phyloP scores from a whole-genome alignment of 1,140 invertebrate species.

The Bursaphelenchus mucronatus region DNA sequence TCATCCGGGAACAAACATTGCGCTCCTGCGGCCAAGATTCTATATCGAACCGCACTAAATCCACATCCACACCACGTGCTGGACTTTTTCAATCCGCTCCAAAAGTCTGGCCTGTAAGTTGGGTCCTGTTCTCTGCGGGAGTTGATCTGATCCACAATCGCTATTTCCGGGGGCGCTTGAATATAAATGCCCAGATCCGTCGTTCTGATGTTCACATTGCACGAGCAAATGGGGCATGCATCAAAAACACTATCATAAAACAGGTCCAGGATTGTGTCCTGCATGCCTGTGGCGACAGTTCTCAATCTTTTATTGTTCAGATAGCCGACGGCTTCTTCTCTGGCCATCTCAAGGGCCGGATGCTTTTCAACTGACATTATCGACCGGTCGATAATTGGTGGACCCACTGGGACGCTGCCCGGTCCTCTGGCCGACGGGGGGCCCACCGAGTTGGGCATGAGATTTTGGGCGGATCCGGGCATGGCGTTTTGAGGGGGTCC shows the following conservation, averaged over 20 bases:
- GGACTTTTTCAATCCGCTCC: not conserved
- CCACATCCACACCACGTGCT: conserved; percentile 11
- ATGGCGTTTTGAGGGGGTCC: too few relatives aligned
- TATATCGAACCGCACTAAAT: conserved; percentile 50
- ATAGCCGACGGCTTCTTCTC: too few relatives aligned
- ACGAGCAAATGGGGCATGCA: conserved; percentile 49
- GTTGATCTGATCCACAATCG: conserved; percentile 23
- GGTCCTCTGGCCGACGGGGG: too few relatives aligned
- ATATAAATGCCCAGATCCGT: conserved; percentile 42
- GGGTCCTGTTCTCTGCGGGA: conserved; percentile 27
- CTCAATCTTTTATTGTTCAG: too few relatives aligned
- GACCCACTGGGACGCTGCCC: too few relatives aligned
- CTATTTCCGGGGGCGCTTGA: conserved; percentile 12
- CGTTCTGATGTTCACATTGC: conserved; percentile 44
- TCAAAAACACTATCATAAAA: conserved; percentile 48
- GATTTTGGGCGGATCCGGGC: too few relatives aligned
- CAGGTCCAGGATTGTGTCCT: conserved; percentile 44
- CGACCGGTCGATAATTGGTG: too few relatives aligned
- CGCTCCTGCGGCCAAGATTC: conserved; percentile 31
- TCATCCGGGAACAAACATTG: conserved; percentile 46
- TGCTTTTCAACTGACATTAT: too few relatives aligned
- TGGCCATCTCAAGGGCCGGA: too few relatives aligned
- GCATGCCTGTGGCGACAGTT: not conserved
- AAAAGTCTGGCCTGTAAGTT: not conserved
- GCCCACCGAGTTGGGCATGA: too few relatives aligned